Percentiles rank a stretch among this genome's conserved stretches.
phyloP scores from a whole-genome alignment of 2,888 invertebrate species.

The Eupithecia centaureata region DNA sequence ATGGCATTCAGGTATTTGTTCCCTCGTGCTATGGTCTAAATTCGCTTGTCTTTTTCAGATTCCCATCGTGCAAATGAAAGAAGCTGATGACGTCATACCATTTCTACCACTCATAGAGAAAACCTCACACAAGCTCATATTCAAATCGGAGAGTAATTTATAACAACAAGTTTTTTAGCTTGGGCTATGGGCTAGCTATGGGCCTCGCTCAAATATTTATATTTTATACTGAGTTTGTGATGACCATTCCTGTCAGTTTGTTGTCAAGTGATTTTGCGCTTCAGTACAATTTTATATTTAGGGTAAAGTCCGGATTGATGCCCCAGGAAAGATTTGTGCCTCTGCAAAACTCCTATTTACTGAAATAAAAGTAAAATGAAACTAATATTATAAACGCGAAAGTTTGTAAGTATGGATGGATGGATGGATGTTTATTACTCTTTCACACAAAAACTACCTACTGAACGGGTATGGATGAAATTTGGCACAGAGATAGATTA shows the following conservation, averaged over 20 bases:
- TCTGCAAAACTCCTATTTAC: too few relatives aligned
- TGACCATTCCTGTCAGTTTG: background rate
- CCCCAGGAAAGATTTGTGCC: too few relatives aligned
- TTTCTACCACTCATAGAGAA: slow-evolving; percentile 67
- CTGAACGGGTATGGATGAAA: too few relatives aligned
- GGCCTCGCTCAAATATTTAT: background rate
- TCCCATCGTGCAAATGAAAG: slow-evolving; percentile 75
- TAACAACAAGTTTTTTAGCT: slow-evolving; percentile 27
- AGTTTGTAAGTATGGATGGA: too few relatives aligned
- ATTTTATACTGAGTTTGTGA: slow-evolving; percentile 1
- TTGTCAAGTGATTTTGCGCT: background rate
- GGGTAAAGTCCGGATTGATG: too few relatives aligned
- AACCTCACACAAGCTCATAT: slow-evolving; percentile 67
- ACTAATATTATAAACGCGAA: too few relatives aligned
- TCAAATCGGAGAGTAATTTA: slow-evolving; percentile 50
- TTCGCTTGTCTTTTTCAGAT: slow-evolving; percentile 58
- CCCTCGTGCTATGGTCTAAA: background rate
- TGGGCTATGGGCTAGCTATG: background rate
- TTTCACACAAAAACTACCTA: too few relatives aligned
- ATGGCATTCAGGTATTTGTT: background rate
- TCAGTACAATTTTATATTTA: background rate
- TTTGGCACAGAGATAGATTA: too few relatives aligned
- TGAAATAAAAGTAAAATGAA: too few relatives aligned
- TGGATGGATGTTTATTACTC: too few relatives aligned
- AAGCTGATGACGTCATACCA: slow-evolving; percentile 77